These are phyloP conservation scores for Sylvicola cinctus DNA, from an alignment of 2,888 invertebrate species.

Conservation along the genomic window DNA sequence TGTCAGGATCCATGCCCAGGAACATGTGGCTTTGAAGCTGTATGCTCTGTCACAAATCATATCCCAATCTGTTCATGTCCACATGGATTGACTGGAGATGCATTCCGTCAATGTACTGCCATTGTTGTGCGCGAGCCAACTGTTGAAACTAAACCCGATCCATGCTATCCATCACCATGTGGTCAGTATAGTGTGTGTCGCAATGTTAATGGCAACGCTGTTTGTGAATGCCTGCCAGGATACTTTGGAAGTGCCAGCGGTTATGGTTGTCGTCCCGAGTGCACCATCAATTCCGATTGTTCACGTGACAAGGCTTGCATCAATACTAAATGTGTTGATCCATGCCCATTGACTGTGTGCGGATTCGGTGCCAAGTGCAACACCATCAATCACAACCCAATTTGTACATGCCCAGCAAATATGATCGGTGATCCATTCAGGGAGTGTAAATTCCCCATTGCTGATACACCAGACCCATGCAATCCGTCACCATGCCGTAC, in stretches of 20 bases:
- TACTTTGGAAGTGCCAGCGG: constrained; percentile 45
- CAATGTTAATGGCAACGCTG: constrained; percentile 29
- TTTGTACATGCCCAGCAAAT: constrained; percentile 55
- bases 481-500: constrained; percentile 64
- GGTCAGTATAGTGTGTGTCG: constrained; percentile 57
- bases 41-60: constrained; percentile 54
- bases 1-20: constrained; percentile 68
- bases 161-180: constrained; percentile 54
- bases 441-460: constrained; percentile 31
- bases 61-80: constrained; percentile 41
- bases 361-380: constrained; percentile 57
- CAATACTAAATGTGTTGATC: constrained; percentile 58
- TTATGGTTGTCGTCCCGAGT: constrained; percentile 62
- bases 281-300: constrained; percentile 64
- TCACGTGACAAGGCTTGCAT: constrained; percentile 52
- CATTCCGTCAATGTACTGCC: constrained; percentile 31
- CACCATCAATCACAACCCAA: constrained; percentile 66
- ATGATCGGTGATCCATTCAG: constrained; percentile 66
- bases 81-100: constrained; percentile 40
- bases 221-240: constrained; percentile 57
- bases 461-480: constrained; percentile 44
- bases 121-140: constrained; percentile 14
- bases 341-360: constrained; percentile 53
- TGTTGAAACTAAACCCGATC: constrained; percentile 18
- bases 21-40: constrained; percentile 63